Evolutionary conservation across 2,113 vertebrate genomes (phyloP), one percentile per base, ranked within the genome.

Genomic region (Phyllostomus hastatus): DNA sequence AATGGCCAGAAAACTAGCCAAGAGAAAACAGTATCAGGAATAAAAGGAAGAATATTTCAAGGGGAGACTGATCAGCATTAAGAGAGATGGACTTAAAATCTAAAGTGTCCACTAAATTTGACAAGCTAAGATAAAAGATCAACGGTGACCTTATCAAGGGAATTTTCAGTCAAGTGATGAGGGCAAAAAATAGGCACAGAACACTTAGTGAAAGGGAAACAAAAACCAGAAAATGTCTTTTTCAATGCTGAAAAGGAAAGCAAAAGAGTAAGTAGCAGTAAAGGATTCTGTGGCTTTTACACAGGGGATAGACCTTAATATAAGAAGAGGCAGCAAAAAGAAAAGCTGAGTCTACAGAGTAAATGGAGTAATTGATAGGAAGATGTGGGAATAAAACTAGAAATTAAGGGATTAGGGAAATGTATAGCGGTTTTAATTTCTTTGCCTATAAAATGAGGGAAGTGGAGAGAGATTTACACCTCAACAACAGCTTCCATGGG

Each of bases 161-260:
- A 89, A 80, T 85, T 80, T 89, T 73, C 46, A 89, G 14, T 75
- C n/a, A 92, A 52, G 6, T 82, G 46, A 70, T 10, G 2, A 2
- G 22, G 24, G 16, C 31, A 64, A 87, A 90, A 81, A 87, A 50
- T 11, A 84, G 72, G 11, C 16, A 79, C 14, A 81, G 41, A 48
- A 57, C 90, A 85, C 35, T 93, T 66, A 81, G n/a, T 75, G n/a
- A 90, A 85, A 87, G 20, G 43, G 35, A 93, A 90, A 78, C 38
- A 92, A 66, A 92, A 93, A 90, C 72, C 38, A 92, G 73, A 92
- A 90, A 85, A n/a, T 73, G n/a, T 17, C 20, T 61, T 75, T 96
- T 82, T 28, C 41, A 81, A 85, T 84, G 28, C 41, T 61, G 17
- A 93, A 41, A 93, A 81, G 10, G 10, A 2, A 80, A 69, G 64